Percentiles rank a stretch among this genome's conserved stretches.
Conservation (phyloP, 2,113 vertebrate genomes). For the Rhinoptilus africanus region DNA sequence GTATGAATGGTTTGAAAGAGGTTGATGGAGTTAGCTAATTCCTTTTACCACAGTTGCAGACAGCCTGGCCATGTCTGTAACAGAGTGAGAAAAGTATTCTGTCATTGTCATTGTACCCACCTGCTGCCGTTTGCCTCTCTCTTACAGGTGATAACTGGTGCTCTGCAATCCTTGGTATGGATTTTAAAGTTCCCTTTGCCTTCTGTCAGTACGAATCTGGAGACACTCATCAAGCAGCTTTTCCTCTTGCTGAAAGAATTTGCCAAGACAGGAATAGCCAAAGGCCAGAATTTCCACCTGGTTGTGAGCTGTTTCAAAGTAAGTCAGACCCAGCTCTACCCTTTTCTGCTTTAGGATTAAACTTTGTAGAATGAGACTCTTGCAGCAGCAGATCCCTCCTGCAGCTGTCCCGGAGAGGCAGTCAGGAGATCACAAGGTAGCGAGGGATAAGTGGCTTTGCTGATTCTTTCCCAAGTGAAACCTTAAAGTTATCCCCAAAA, state of each 20-base stretch:
- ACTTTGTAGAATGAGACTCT: neutral
- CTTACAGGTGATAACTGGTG: slow-evolving; percentile 89
- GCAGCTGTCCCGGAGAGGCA: neutral
- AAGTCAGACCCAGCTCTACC: slow-evolving; percentile 4
- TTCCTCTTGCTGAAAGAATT: slow-evolving; percentile 95
- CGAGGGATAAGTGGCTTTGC: neutral
- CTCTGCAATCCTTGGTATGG: slow-evolving; percentile 86
- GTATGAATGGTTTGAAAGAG: neutral
- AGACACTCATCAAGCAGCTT: slow-evolving; percentile 83
- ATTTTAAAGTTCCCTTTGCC: slow-evolving; percentile 91
- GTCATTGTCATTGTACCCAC: neutral
- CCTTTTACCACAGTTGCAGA: neutral
- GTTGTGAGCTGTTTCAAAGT: slow-evolving; percentile 98
- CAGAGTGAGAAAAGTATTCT: neutral
- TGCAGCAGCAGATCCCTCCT: neutral
- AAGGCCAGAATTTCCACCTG: slow-evolving; percentile 91
- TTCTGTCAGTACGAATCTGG: slow-evolving; percentile 73
- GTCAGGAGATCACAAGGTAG: neutral
- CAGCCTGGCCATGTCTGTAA: neutral
- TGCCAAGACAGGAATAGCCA: slow-evolving; percentile 87
- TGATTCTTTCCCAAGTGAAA: neutral
- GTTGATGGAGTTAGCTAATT: neutral
- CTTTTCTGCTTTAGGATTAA: neutral
- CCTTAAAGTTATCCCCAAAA: neutral
- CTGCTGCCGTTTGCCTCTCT: neutral